Conservation (phyloP, 2,113 vertebrate species). For the Ibidorhyncha struthersii region DNA sequence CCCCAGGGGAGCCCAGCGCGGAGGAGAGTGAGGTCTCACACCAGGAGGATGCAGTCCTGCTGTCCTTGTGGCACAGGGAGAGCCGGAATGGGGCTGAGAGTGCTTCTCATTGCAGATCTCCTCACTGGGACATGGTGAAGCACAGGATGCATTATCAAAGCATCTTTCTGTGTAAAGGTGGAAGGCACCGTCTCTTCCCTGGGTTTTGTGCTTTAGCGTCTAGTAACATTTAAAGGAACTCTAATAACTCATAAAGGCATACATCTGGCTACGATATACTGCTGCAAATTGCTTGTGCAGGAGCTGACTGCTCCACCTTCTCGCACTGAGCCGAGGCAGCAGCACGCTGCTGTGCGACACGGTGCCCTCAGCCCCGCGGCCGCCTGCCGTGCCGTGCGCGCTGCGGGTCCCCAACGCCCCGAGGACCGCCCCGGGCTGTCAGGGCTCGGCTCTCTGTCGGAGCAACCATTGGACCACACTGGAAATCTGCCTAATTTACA, state of each 20-base stretch:
- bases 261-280: accelerated
- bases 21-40: accelerated
- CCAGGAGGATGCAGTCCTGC: neutral
- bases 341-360: neutral
- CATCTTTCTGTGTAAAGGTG: neutral
- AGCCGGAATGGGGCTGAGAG: neutral
- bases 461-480: accelerated
- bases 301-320: neutral
- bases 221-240: neutral
- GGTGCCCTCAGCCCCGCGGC: too few species aligned
- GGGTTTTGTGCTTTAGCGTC: neutral
- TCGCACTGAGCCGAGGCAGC: neutral
- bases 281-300: neutral
- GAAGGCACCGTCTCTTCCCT: neutral
- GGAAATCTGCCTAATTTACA: neutral
- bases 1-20: accelerated
- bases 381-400: too few species aligned
- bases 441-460: neutral
- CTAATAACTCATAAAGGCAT: accelerated
- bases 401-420: neutral
- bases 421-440: neutral
- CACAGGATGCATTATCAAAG: neutral
- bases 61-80: neutral
- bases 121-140: neutral
- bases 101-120: accelerated